A percentile compares a stretch with the other conserved stretches of the same genome.
Conservation (phyloP, 2,888 invertebrate genomes). For the Arenicola marina region DNA sequence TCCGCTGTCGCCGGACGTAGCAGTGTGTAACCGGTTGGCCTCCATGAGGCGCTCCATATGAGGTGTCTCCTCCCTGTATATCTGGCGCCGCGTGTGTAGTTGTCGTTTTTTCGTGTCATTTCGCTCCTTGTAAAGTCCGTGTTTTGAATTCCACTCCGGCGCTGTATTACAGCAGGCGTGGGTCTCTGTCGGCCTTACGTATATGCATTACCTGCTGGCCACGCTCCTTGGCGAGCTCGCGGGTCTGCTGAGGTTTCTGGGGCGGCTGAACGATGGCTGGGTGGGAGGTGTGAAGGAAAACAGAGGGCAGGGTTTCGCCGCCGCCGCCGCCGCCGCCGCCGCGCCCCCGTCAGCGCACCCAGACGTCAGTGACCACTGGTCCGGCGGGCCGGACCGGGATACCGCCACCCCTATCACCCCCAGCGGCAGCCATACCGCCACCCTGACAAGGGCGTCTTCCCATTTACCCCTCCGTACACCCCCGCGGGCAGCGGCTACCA, state of each 20-base stretch:
- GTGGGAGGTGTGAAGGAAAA: not conserved
- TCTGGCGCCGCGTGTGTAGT: no score
- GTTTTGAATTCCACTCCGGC: no score
- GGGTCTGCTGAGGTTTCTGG: constrained; percentile 44
- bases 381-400: not conserved
- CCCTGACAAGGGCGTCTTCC: constrained; percentile 8
- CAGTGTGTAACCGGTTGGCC: no score
- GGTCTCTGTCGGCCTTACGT: not conserved
- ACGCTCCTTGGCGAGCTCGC: constrained; percentile 5
- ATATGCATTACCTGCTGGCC: constrained; percentile 13
- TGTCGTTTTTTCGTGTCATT: no score
- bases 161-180: no score
- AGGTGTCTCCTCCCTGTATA: no score
- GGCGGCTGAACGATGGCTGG: constrained; percentile 13
- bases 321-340: not conserved
- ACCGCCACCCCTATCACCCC: no score
- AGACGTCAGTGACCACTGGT: not conserved
- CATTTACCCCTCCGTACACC: not conserved
- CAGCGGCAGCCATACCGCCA: constrained; percentile 41
- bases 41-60: no score
- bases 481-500: not conserved
- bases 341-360: not conserved
- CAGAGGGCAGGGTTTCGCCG: not conserved
- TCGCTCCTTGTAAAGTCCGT: no score
- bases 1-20: no score